phyloP scores from a whole-genome alignment of 1,140 invertebrate genomes.

The Acromyrmex heyeri region DNA sequence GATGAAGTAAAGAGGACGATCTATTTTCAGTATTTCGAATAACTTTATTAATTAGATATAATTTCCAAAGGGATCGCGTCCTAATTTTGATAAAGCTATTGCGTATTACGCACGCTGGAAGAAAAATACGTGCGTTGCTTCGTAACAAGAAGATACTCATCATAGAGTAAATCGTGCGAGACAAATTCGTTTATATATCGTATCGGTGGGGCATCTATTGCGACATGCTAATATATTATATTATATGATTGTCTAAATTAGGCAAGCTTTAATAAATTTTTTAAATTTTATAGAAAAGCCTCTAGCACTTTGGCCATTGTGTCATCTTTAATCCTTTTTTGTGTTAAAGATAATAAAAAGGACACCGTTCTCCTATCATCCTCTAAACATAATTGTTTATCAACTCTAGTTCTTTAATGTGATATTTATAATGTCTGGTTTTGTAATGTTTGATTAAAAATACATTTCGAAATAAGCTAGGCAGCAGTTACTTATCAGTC shows the following conservation, averaged over 20 bases:
- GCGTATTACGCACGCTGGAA: background rate
- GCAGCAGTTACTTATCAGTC: background rate
- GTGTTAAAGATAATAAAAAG: background rate
- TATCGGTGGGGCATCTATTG: constrained; percentile 25
- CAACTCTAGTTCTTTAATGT: background rate
- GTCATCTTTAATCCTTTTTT: background rate
- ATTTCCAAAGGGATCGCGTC: background rate
- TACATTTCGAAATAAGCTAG: background rate
- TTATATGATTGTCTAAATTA: constrained; percentile 37
- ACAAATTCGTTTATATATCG: constrained; percentile 15
- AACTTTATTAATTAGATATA: constrained; percentile 34
- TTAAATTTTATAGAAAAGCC: constrained; percentile 39
- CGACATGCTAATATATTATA: constrained; percentile 56
- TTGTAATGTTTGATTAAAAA: background rate
- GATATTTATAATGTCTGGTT: background rate
- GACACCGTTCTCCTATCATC: background rate
- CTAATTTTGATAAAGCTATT: constrained; percentile 39
- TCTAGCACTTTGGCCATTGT: background rate
- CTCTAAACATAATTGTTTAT: background rate
- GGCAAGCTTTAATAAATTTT: constrained; percentile 45
- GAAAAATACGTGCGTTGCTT: constrained; percentile 17
- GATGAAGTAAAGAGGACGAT: constrained; percentile 4
- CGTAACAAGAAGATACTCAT: constrained; percentile 33
- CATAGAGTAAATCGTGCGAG: constrained; percentile 14
- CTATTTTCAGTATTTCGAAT: constrained; percentile 37